Base-by-base conservation (phyloP, 1,140 invertebrate species). In the Drosophila repleta region DNA sequence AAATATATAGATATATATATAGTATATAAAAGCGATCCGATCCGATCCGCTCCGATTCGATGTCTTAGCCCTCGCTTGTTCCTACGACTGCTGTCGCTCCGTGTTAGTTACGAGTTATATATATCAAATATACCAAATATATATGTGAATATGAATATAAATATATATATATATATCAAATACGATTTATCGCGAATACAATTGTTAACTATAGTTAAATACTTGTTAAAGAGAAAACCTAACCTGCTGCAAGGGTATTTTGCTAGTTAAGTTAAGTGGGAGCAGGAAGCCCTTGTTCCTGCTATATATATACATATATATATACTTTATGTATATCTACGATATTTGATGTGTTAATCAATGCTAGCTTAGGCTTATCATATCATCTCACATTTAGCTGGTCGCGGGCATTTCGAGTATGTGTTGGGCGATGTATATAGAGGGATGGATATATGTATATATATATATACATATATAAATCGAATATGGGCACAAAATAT, bases 401-500 rank as follows among this genome's bases (percentile, higher is more conserved):
- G 10, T 41, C 8, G 39, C 8, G 39, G 15, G 39, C 29, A 32
- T 32, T 32, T 32, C 10, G 29, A 4, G 29, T 32, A 32, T 32
- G 29, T 32, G 29, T 32, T 32, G 32, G 41, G 32, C 61, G 45
- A 26, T 51, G 41, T 41, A 52, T 41, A 57, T 46, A 53, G 10
- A 18, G 52, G 39, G 49, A 37, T 29, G 29, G 29, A 29, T 29
- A 29, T 29, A 29, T 24, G 4, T 24, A 24, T 24, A 24, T 24
- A 24, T 24, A 24, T 24, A 24, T 3, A 24, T 24, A 24, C 57
- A 73, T 75, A 66, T 57, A 57, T 63, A 15, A n/a, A 57, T 62
- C 56, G 15, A 61, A 71, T 65, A 70, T 68, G 76, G 74, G 79
- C 79, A 83, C 79, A 83, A 71, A 51, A 66, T 41, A 67, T 3